Base-by-base conservation (phyloP, 2,888 invertebrate genomes). In the Diarsia dahlii region DNA sequence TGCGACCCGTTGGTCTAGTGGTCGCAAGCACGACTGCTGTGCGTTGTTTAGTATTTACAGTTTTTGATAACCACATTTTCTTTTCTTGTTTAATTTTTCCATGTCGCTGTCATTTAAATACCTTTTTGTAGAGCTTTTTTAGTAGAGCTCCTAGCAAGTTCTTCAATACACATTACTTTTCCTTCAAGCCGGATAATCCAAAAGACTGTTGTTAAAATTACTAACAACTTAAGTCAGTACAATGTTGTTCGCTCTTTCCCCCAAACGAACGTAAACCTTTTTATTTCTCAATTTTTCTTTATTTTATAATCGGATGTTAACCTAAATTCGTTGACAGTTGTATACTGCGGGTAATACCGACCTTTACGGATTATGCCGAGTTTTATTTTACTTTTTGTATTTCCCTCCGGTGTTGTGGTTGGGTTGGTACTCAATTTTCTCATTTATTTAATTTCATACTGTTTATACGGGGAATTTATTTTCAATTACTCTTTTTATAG, bases 301-400 rank as follows among this genome's bases (percentile, higher is more conserved):
- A 15, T 28, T 60, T 45, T 66, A 63, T 64, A 76, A 60, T 76
- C 76, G 50, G 64, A 54, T 70, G 56, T 78, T 77, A 64, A 70
- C 78, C 76, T 28, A 34, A 63, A 77, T 63, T n/a, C 63, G 76
- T 45, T 70, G 77, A 78, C 77, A 64, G 77, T 70, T 64, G 63
- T 70, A 77, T 5, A 58, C 67, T 58, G 50, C 18, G 79, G 28
- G 56, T 45, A 68, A 73, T 52, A 58, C 68, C 45, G 78, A 58
- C 56, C 48, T 80, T 78, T 67, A 50, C 34, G 74, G 63, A 74
- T 74, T 74, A 74, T 50, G 46, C 15, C 50, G 65, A 52, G 52
- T 80, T 80, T 80, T 80, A 80, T 80, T 80, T 71, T 67, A 67
- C 46, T 80, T 80, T 80, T 75, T 66, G 75, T 75, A 75, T 80